A percentile compares a stretch with the other conserved stretches of the same genome.
These are phyloP conservation scores for Artibeus lituratus DNA, from an alignment of 2,797 vertebrate genomes.

Conservation along the genomic window DNA sequence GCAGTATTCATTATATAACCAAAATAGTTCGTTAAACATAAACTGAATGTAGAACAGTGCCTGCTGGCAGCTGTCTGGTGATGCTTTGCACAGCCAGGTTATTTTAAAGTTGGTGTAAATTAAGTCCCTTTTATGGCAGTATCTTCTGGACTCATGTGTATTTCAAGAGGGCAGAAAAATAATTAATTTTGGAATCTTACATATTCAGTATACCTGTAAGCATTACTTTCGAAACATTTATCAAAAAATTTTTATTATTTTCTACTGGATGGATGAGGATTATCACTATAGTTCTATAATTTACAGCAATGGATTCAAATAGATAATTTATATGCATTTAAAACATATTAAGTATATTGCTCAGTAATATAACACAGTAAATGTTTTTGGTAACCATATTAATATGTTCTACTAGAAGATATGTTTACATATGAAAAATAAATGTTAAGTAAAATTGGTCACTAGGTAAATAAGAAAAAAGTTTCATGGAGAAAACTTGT, in stretches of 20 bases:
- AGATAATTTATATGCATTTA: neutral
- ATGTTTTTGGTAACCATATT: neutral
- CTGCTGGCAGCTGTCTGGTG: constrained; percentile 20
- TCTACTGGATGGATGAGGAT: neutral
- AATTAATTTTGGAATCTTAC: constrained; percentile 58
- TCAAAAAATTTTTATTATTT: neutral
- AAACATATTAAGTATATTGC: neutral
- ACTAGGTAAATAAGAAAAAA: neutral
- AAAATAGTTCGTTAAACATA: constrained; percentile 65
- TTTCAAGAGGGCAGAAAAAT: constrained; percentile 49
- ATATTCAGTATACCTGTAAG: constrained; percentile 50
- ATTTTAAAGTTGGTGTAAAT: constrained; percentile 58
- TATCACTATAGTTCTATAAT: neutral
- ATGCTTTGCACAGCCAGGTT: constrained; percentile 37
- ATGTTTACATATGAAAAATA: neutral
- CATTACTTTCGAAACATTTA: neutral
- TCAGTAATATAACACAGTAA: neutral
- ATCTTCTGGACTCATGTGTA: constrained; percentile 45
- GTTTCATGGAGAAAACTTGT: neutral
- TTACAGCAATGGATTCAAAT: neutral
- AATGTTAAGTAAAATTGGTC: neutral
- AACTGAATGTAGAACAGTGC: neutral
- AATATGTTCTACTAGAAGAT: neutral
- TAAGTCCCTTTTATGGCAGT: constrained; percentile 45
- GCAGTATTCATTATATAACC: constrained; percentile 50